Base-by-base conservation (phyloP, 2,113 vertebrate genomes). In the Oriolus oriolus region DNA sequence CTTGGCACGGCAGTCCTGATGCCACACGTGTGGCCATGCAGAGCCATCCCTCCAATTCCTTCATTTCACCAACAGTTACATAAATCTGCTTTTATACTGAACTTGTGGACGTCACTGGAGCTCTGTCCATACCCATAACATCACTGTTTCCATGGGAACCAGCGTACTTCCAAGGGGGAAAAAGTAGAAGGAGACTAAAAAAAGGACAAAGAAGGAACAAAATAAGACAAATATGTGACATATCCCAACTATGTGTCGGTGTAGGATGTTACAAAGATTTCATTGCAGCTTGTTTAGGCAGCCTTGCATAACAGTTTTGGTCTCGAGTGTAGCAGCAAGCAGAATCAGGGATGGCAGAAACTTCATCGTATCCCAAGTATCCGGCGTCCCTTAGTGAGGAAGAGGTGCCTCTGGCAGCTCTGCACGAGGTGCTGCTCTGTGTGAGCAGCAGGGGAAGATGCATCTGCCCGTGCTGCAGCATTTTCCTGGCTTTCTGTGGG, bases 171-270 rank as follows among this genome's bases (percentile, higher is more conserved):
- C 95, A 97, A 94, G 90, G 57, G 92, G 90, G 96, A 84, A 93
- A 95, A 95, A 96, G 96, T 96, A 92, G 94, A 93, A 87, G 81
- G 84, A 90, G 87, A 91, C 96, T 97, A 97, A 96, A 97, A 97
- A 97, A 97, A 97, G 95, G 94, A 95, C 93, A 93, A 96, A 96
- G 87, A 60, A 92, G 87, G 91, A 96, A 89, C 76, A 95, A 95
- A 95, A 92, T 93, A 87, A 96, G 95, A 96, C 90, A 96, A 95
- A 92, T 92, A 96, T 92, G 87, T 95, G 94, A 92, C 91, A 94
- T 94, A 94, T 94, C 93, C 94, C 94, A 66, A 93, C 86, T 71
- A 45, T 63, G 88, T 89, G 75, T 84, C 1, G 65, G 93, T 93
- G 94, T 96, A 95, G 93, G 95, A 95, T 90, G 93, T 89, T 96